A percentile compares a stretch with the other conserved stretches of the same genome.
phyloP scores from a whole-genome alignment of 2,888 invertebrate species.

The Chloroclystis v-ata region DNA sequence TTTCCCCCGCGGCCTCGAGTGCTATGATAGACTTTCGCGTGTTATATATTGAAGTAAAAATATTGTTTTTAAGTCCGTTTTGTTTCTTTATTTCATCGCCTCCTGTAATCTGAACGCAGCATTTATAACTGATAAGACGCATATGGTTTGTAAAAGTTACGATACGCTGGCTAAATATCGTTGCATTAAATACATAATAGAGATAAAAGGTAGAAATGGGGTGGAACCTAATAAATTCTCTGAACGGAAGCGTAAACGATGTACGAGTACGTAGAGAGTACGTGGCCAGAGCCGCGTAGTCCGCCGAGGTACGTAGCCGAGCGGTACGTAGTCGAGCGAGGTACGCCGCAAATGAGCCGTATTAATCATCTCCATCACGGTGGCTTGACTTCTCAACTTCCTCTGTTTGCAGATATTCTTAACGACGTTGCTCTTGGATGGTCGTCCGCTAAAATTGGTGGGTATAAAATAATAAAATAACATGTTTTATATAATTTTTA shows the following conservation, averaged over 20 bases:
- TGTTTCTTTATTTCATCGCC: no score
- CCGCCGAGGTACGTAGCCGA: constrained; percentile 42
- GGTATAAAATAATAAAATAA: no score
- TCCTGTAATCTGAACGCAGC: no score
- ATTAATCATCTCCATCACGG: constrained; percentile 74
- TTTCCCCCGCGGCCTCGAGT: no score
- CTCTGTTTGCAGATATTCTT: constrained; percentile 63
- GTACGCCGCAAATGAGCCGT: constrained; percentile 73
- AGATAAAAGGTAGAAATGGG: constrained; percentile 73
- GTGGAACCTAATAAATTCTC: constrained; percentile 73
- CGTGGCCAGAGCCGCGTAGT: constrained; percentile 48
- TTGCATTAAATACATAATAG: constrained; percentile 66
- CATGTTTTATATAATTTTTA: no score
- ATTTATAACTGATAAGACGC: no score
- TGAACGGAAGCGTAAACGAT: constrained; percentile 73
- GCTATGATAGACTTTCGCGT: no score
- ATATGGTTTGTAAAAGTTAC: constrained; percentile 43
- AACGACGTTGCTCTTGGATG: constrained; percentile 22
- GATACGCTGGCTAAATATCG: constrained; percentile 45
- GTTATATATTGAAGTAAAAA: no score
- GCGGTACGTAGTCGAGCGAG: constrained; percentile 39
- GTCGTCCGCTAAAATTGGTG: no score
- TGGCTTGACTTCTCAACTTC: constrained; percentile 69
- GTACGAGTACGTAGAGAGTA: constrained; percentile 62
- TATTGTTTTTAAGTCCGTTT: no score